phyloP scores from a whole-genome alignment of 2,797 vertebrate genomes.

The Sebastes diaconus region DNA sequence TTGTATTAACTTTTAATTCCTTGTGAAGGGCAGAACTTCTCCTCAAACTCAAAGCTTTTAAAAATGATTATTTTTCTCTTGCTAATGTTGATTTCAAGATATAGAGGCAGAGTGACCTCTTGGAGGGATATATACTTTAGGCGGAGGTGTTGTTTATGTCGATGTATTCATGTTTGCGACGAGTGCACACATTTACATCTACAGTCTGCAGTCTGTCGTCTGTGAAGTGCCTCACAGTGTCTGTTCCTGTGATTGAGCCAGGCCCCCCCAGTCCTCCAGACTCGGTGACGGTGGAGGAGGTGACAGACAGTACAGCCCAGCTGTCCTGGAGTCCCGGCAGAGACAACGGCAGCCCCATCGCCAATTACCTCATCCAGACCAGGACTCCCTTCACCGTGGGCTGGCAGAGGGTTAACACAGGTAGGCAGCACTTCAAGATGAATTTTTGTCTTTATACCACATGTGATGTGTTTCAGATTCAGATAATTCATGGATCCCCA shows the following conservation, averaged over 20 bases:
- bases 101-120: neutral
- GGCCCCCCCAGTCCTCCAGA: conserved; percentile 86
- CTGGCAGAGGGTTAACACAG: conserved; percentile 87
- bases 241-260: conserved; percentile 76
- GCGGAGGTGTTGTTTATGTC: neutral
- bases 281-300: conserved; percentile 84
- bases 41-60: conserved; percentile 27
- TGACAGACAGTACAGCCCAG: conserved; percentile 87
- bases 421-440: conserved; percentile 57
- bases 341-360: conserved; percentile 87
- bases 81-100: conserved; percentile 13
- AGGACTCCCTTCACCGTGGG: conserved; percentile 86
- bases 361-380: conserved; percentile 84
- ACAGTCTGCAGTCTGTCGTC: neutral
- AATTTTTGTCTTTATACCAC: conserved; percentile 10
- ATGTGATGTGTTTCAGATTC: conserved; percentile 17
- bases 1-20: conserved; percentile 66
- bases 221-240: conserved; percentile 63
- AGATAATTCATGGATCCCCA: conserved; percentile 34
- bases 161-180: neutral
- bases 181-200: neutral
- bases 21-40: conserved; percentile 45
- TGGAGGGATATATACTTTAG: neutral
- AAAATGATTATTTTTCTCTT: conserved; percentile 8
- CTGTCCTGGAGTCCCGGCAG: conserved; percentile 85